These are phyloP conservation scores for Lichenostomus cassidix DNA, from an alignment of 2,113 vertebrate species.

Conservation along the genomic window DNA sequence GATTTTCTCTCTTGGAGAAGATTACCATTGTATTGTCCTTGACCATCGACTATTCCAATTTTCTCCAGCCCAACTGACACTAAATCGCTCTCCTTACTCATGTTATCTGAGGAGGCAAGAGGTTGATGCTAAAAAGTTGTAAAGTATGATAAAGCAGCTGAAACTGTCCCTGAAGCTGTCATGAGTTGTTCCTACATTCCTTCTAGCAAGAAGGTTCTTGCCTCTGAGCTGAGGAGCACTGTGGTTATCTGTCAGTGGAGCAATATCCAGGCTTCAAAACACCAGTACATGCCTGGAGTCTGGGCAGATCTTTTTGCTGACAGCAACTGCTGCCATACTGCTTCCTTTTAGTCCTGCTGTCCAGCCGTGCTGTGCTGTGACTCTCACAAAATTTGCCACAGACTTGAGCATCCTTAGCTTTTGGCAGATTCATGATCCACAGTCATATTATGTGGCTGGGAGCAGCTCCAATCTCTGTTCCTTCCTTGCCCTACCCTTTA, in stretches of 20 bases:
- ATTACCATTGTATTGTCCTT: background rate
- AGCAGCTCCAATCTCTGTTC: background rate
- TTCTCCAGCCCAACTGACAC: background rate
- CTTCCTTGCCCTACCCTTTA: background rate
- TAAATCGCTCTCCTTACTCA: background rate
- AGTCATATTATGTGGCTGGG: background rate
- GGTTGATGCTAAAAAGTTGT: background rate
- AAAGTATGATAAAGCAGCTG: background rate
- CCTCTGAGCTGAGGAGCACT: background rate
- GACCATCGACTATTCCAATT: background rate
- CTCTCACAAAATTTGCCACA: background rate
- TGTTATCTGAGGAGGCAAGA: background rate
- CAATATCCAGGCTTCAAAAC: background rate
- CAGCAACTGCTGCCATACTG: background rate
- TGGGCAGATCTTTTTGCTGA: background rate
- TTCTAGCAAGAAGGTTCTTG: background rate
- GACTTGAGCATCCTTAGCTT: background rate
- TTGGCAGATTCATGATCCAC: background rate
- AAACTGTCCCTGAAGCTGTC: background rate
- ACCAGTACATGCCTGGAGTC: background rate
- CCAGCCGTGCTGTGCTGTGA: background rate
- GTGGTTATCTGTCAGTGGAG: background rate
- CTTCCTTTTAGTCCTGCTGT: background rate
- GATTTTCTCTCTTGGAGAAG: background rate
- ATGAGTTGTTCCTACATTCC: background rate